Conservation (phyloP, 2,888 invertebrate genomes). For the Saturnia japonica region DNA sequence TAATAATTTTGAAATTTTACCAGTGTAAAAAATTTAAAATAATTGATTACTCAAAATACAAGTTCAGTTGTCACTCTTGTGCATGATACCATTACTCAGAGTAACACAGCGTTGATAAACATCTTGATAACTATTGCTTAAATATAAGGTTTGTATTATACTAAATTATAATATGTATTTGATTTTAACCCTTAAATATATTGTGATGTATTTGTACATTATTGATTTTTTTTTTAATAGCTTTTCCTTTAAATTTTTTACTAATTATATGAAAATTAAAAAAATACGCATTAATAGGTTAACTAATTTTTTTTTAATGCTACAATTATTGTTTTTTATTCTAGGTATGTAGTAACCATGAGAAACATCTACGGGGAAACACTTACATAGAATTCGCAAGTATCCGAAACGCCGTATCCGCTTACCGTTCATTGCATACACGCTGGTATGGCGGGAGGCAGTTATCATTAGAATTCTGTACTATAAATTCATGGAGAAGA, state of each 20-base stretch:
- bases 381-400: slow-evolving; percentile 90
- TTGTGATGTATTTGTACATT: no score
- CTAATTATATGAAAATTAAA: no score
- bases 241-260: no score
- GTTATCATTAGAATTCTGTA: slow-evolving; percentile 90
- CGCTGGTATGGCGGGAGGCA: slow-evolving; percentile 94
- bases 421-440: slow-evolving; percentile 89
- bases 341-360: slow-evolving; percentile 89
- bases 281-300: no score
- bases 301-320: not conserved
- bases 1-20: not conserved
- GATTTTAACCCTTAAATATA: not conserved
- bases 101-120: slow-evolving; percentile 10
- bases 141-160: not conserved
- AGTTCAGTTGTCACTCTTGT: not conserved
- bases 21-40: not conserved
- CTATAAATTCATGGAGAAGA: slow-evolving; percentile 89
- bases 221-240: no score
- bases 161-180: not conserved
- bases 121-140: not conserved
- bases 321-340: slow-evolving; percentile 20
- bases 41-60: not conserved
- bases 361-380: slow-evolving; percentile 94
- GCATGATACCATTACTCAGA: slow-evolving; percentile 9
- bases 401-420: slow-evolving; percentile 85